Base-by-base conservation (phyloP, 2,888 invertebrate genomes). In the Eugnorisma glareosa region DNA sequence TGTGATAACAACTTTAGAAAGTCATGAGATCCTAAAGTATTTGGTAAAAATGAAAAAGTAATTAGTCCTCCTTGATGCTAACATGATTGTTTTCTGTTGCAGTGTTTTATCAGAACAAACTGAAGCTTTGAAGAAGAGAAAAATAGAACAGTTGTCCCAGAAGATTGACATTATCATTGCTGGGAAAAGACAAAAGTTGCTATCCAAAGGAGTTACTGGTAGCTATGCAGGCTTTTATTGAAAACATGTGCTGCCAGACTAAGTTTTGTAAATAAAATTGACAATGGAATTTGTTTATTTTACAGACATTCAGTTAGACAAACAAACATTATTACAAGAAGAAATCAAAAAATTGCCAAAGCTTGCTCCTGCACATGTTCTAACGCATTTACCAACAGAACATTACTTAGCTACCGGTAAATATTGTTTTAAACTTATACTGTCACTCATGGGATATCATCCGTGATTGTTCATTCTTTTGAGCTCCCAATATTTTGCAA, bases 81-180 rank as follows among this genome's bases (percentile, higher is more conserved):
- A 69, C 15, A 67, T 70, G 1, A 28, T 54, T 64, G 3, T 67
- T 74, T 77, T 11, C 24, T 45, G 45, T 92, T 92, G 64, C 77
- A 96, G 97, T 82, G 83, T 94, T 54, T 70, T 92, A 69, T 77
- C 87, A n/a, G 95, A 96, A 79, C 97, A 97, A 91, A 92, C 89
- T 3, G 94, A 96, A 66, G 93, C 94, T 2, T 90, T 97, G 35
- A 97, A 95, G 88, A 96, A 97, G 76, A 96, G 97, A 81, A 97
- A 98, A 90, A 96, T 97, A 78, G 96, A 97, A 84, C 97, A 98
- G 91, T 94, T 98, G 68, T 94, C 96, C 84, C 93, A 96, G 68
- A 98, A 98, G 94, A 97, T 98, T 77, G 98, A 98, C 82, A 97
- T 97, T 91, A 99, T 99, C 84, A 95, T 98, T 31, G 97, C 97